Conservation (phyloP, 2,888 invertebrate genomes). For the Cinara cedri region DNA sequence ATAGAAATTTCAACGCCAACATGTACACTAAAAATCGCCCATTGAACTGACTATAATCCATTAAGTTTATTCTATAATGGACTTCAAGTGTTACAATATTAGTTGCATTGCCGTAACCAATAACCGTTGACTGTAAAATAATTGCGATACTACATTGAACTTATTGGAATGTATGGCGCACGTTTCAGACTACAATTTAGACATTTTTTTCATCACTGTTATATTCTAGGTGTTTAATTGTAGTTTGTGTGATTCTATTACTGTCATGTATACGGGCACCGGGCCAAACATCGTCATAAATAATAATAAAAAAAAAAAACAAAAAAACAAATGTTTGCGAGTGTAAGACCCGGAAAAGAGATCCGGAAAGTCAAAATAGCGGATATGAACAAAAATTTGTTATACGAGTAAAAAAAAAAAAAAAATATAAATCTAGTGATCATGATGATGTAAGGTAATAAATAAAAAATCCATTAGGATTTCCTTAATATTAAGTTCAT, state of each 20-base stretch:
- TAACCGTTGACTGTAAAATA: not conserved
- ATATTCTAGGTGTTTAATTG: slow-evolving; percentile 14
- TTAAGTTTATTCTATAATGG: no score
- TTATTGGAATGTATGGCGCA: no score
- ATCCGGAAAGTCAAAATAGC: not conserved
- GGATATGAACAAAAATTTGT: not conserved
- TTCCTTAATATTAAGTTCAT: not conserved
- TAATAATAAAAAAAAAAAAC: no score
- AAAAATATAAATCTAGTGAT: no score
- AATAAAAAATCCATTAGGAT: not conserved
- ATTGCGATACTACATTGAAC: not conserved
- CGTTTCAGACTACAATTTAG: no score
- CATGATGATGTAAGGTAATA: not conserved
- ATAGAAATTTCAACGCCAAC: no score
- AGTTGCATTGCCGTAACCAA: not conserved
- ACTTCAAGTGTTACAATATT: no score
- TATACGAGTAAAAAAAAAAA: not conserved
- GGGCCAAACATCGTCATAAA: not conserved
- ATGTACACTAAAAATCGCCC: no score
- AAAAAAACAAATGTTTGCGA: no score
- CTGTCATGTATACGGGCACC: not conserved
- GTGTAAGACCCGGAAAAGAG: not conserved
- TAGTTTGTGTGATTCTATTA: slow-evolving; percentile 9
- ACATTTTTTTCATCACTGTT: no score
- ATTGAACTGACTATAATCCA: no score